phyloP scores from a whole-genome alignment of 2,113 vertebrate genomes.

The Colinus virginianus region DNA sequence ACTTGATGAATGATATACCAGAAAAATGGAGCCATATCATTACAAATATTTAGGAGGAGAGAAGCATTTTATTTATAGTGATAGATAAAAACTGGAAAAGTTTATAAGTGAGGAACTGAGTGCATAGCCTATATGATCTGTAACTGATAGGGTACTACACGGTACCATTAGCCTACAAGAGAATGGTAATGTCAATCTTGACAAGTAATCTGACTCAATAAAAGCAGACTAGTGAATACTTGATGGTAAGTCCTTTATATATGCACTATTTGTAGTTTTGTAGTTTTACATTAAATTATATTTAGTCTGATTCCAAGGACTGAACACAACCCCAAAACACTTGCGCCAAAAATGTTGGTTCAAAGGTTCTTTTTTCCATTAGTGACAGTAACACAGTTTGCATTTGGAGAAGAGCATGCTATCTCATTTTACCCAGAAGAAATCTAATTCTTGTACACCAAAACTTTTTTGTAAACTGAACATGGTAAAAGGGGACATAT shows the following conservation, averaged over 20 bases:
- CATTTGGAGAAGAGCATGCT: neutral
- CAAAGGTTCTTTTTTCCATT: neutral
- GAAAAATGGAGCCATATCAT: neutral
- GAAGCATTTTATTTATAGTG: neutral
- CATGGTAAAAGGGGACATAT: neutral
- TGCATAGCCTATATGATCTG: rapidly evolving
- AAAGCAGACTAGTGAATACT: too few species aligned
- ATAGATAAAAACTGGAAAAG: neutral
- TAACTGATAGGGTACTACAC: neutral
- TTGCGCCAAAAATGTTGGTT: neutral
- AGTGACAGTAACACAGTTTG: neutral
- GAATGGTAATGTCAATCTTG: neutral
- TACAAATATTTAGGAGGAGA: neutral
- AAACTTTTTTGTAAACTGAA: neutral
- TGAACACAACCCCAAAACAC: neutral
- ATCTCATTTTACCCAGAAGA: neutral
- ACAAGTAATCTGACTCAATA: too few species aligned
- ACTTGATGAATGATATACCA: neutral
- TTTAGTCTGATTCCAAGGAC: too few species aligned
- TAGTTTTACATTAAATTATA: too few species aligned
- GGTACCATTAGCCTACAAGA: neutral
- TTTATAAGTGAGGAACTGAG: neutral
- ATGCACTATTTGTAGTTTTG: too few species aligned
- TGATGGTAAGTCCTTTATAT: too few species aligned
- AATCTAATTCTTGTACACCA: neutral